A percentile compares a stretch with the other conserved stretches of the same genome.
These are phyloP conservation scores for Mimumesa dahlbomi DNA, from an alignment of 2,888 invertebrate species.

Conservation along the genomic window DNA sequence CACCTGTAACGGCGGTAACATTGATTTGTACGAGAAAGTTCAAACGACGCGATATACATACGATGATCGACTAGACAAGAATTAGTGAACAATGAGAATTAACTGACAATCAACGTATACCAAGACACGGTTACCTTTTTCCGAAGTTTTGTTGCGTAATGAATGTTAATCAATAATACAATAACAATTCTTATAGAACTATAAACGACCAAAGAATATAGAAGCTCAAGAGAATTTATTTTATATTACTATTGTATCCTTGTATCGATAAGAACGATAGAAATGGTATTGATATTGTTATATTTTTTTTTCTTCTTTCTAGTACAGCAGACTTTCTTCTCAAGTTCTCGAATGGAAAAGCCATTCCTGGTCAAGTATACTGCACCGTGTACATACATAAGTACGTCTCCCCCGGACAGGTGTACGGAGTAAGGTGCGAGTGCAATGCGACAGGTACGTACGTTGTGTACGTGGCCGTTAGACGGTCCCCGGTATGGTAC, in stretches of 20 bases:
- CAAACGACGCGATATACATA: neutral
- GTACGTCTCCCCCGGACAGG: neutral
- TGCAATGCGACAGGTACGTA: conserved; percentile 33
- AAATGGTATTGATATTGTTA: too few relatives aligned
- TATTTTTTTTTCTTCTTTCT: conserved; percentile 7
- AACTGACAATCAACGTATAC: neutral
- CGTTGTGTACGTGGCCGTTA: conserved; percentile 42
- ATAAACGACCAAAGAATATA: too few relatives aligned
- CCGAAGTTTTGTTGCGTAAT: too few relatives aligned
- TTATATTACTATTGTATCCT: too few relatives aligned
- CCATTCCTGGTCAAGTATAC: neutral
- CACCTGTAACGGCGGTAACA: conserved; percentile 28
- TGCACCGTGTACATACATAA: neutral
- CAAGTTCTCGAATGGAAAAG: conserved; percentile 14
- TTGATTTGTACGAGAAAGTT: conserved; percentile 3
- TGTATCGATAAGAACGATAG: too few relatives aligned
- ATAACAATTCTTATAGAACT: too few relatives aligned
- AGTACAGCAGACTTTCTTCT: conserved; percentile 13
- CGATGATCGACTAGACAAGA: neutral
- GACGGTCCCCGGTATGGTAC: conserved; percentile 68
- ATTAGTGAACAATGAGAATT: neutral
- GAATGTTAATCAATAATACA: too few relatives aligned
- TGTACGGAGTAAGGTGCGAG: conserved; percentile 20
- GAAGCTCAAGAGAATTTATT: too few relatives aligned
- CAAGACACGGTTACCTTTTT: too few relatives aligned